phyloP scores from a whole-genome alignment of 2,113 vertebrate species.

The Cricetomys ansorgei region DNA sequence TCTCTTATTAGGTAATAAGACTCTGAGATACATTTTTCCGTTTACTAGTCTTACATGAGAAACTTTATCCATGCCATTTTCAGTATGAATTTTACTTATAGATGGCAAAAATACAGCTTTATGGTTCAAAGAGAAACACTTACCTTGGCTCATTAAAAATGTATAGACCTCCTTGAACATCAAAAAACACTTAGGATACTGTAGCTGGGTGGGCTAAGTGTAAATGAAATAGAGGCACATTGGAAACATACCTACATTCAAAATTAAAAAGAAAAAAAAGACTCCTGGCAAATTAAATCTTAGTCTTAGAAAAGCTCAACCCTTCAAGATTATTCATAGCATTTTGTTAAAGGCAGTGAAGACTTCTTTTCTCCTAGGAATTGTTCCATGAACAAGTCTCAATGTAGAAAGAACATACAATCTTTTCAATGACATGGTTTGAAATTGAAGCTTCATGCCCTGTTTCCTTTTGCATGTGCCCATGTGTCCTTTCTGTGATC shows the following conservation, averaged over 20 bases:
- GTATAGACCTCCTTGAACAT: conserved; percentile 57
- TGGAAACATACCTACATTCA: conserved; percentile 65
- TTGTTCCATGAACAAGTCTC: not conserved
- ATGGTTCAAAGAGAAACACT: conserved; percentile 74
- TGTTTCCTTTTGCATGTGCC: not conserved
- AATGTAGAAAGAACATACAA: conserved; percentile 29
- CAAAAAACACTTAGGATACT: conserved; percentile 68
- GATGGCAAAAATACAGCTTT: conserved; percentile 70
- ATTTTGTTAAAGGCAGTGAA: conserved; percentile 56
- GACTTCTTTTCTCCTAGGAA: not conserved
- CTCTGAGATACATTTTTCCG: not conserved
- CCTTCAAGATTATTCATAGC: conserved; percentile 46
- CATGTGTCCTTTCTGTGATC: conserved; percentile 41
- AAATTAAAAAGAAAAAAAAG: conserved; percentile 67
- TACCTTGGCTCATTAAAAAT: conserved; percentile 76
- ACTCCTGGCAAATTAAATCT: conserved; percentile 28
- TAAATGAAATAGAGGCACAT: conserved; percentile 58
- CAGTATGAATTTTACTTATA: conserved; percentile 59
- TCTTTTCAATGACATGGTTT: conserved; percentile 11
- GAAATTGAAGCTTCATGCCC: not conserved
- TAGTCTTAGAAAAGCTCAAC: conserved; percentile 20
- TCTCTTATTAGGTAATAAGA: not conserved
- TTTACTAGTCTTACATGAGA: conserved; percentile 24
- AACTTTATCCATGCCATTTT: conserved; percentile 60
- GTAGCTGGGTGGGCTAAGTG: conserved; percentile 45